Evolutionary conservation across 2,113 vertebrate genomes (phyloP).

Genomic region (Nothobranchius kuhntae): DNA sequence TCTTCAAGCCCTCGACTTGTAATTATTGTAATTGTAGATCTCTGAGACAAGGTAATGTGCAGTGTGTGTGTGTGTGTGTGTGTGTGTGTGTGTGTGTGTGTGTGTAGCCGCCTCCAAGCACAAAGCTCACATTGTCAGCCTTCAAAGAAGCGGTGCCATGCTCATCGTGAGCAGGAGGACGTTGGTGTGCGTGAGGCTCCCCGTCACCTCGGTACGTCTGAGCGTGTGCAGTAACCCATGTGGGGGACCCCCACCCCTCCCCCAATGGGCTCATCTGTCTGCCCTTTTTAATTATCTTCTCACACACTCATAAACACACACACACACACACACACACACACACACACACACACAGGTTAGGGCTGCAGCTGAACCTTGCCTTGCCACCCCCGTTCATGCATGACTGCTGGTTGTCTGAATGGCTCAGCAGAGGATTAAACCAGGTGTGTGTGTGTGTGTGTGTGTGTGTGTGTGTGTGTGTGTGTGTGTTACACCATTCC

Average conservation of each 20-base stretch:
- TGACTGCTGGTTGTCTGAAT: conserved; percentile 38
- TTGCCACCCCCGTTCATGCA: conserved; percentile 24
- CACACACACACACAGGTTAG: conserved; percentile 31
- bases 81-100: too few relatives aligned
- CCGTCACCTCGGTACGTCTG: conserved; percentile 21
- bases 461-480: too few relatives aligned
- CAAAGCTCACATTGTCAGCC: conserved; percentile 51
- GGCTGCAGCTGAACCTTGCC: conserved; percentile 53
- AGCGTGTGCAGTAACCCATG: conserved; percentile 8
- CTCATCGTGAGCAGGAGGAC: conserved; percentile 47
- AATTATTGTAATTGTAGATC: conserved; percentile 74
- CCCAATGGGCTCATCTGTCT: conserved; percentile 65
- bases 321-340: neutral
- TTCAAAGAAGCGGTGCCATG: conserved; percentile 41
- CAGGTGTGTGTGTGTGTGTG: neutral
- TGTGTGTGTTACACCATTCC: conserved; percentile 28
- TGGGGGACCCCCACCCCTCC: conserved; percentile 30
- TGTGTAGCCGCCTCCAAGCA: conserved; percentile 43
- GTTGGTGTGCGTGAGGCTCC: conserved; percentile 57
- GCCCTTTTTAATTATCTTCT: conserved; percentile 70
- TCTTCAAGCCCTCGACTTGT: conserved; percentile 52
- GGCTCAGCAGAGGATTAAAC: conserved; percentile 44
- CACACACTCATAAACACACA: conserved; percentile 19
- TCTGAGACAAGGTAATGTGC: conserved; percentile 62
- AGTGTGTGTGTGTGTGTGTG: neutral